Percentiles rank a stretch among this genome's conserved stretches.
Evolutionary conservation across 1,140 invertebrate genomes (phyloP).

Genomic region (Magallana ariakensis): DNA sequence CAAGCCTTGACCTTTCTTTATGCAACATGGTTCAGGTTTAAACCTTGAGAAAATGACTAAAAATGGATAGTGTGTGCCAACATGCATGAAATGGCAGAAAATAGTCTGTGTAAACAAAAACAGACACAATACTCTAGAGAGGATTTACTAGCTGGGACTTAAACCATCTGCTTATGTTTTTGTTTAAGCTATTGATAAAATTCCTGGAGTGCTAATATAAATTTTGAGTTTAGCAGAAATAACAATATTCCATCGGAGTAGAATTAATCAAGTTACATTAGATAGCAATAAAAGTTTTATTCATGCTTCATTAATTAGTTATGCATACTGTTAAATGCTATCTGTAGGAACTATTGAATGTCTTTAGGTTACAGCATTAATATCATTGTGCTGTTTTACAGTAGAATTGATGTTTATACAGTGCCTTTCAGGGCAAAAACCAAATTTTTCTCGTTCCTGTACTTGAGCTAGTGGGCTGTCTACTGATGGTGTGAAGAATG

Average conservation of each 20-base stretch:
- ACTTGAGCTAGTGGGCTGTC: neutral
- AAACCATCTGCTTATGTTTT: constrained; percentile 8
- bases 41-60: neutral
- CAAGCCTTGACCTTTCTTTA: neutral
- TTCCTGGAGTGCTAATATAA: neutral
- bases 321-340: constrained; percentile 16
- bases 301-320: constrained; percentile 26
- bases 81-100: constrained; percentile 24
- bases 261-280: constrained; percentile 11
- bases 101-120: neutral
- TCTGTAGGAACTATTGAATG: neutral
- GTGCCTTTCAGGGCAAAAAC: neutral
- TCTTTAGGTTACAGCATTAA: neutral
- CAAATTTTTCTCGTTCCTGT: neutral
- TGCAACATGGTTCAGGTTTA: neutral
- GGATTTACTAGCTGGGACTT: neutral
- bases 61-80: constrained; percentile 3
- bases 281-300: neutral
- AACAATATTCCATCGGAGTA: neutral
- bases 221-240: neutral
- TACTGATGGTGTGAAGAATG: constrained; percentile 23
- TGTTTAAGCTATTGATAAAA: neutral
- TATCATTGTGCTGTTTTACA: neutral
- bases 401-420: neutral
- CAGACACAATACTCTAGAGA: neutral